Evolutionary conservation across 2,113 vertebrate genomes (phyloP).

Genomic region (Kryptolebias marmoratus): DNA sequence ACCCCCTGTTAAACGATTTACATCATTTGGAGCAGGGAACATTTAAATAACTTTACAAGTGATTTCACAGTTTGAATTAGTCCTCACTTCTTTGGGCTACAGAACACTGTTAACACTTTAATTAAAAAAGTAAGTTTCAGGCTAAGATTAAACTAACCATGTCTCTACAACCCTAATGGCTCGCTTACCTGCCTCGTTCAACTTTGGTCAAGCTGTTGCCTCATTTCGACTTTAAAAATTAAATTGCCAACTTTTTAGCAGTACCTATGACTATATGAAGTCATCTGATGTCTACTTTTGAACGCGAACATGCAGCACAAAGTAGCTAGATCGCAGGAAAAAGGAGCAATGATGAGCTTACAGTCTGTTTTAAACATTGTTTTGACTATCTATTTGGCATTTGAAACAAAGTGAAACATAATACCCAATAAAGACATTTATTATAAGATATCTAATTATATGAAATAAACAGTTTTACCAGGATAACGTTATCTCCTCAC

Average conservation of each 20-base stretch:
- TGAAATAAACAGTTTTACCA: constrained; percentile 26
- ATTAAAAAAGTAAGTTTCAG: neutral
- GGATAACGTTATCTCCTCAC: constrained; percentile 8
- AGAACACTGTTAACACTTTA: neutral
- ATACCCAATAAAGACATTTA: neutral
- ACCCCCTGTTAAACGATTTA: neutral
- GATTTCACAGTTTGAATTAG: neutral
- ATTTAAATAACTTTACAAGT: neutral
- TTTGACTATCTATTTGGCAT: neutral
- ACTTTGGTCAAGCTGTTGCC: neutral
- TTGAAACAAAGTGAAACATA: neutral
- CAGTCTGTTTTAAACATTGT: too few relatives aligned
- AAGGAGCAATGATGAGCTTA: neutral
- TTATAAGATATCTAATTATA: too few relatives aligned
- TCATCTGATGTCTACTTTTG: neutral
- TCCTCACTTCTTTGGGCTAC: neutral
- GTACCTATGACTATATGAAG: neutral
- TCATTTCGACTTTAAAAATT: too few relatives aligned
- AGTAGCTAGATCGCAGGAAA: constrained; percentile 5
- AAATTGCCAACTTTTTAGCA: too few relatives aligned
- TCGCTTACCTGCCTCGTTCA: neutral
- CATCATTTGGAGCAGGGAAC: neutral
- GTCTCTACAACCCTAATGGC: neutral
- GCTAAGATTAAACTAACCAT: too few relatives aligned
- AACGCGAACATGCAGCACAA: neutral